Percentiles rank a stretch among this genome's conserved stretches.
These are phyloP conservation scores for Noctua janthina DNA, from an alignment of 2,888 invertebrate species.

Conservation along the genomic window DNA sequence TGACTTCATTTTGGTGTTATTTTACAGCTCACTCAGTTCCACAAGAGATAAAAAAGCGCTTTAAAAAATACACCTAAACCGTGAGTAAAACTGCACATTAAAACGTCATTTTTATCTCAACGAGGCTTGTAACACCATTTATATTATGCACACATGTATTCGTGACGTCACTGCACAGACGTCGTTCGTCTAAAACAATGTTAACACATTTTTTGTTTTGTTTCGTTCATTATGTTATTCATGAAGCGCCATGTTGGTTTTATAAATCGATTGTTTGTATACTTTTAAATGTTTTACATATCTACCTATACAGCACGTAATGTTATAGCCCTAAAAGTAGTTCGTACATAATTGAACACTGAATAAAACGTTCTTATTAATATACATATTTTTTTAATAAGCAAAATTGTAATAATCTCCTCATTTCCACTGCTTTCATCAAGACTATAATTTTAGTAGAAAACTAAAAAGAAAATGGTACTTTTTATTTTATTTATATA, in stretches of 20 bases:
- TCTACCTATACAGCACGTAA: background rate
- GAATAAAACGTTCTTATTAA: background rate
- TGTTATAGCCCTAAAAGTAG: background rate
- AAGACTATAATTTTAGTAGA: background rate
- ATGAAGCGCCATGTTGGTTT: slow-evolving; percentile 54
- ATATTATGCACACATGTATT: slow-evolving; percentile 64
- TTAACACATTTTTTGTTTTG: slow-evolving; percentile 57
- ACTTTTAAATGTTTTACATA: slow-evolving; percentile 34
- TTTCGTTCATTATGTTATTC: slow-evolving; percentile 60
- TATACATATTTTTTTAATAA: background rate
- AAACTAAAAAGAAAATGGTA: background rate
- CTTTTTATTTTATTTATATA: background rate
- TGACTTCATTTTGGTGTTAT: background rate
- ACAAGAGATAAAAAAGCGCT: slow-evolving; percentile 8
- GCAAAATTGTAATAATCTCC: background rate
- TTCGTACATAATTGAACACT: background rate
- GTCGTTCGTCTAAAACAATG: slow-evolving; percentile 65
- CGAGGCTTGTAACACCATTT: slow-evolving; percentile 49
- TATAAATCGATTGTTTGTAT: slow-evolving; percentile 50
- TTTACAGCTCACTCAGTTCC: background rate
- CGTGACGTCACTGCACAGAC: slow-evolving; percentile 54
- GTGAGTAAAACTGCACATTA: slow-evolving; percentile 38
- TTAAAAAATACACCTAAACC: slow-evolving; percentile 26
- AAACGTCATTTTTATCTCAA: slow-evolving; percentile 57
- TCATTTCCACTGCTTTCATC: background rate